Conservation (phyloP, 2,888 invertebrate genomes). For the Dicroscelio sp. region DNA sequence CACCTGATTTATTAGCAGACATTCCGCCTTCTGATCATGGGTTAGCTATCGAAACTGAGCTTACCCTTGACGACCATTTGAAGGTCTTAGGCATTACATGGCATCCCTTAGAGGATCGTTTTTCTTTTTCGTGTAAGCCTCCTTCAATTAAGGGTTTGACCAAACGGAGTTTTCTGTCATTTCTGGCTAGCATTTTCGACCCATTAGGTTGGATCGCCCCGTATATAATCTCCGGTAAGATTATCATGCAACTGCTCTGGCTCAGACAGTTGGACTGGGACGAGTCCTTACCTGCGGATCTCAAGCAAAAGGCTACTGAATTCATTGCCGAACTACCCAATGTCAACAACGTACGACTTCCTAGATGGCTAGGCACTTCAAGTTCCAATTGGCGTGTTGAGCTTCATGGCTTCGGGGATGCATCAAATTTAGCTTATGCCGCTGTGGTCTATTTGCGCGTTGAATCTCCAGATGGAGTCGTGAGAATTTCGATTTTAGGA, state of each 20-base stretch:
- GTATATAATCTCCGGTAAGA: conserved; percentile 35
- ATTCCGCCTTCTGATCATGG: conserved; percentile 21
- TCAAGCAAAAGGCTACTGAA: too few relatives aligned
- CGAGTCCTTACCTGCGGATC: not conserved
- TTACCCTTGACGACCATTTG: not conserved
- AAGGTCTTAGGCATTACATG: conserved; percentile 41
- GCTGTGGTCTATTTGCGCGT: too few relatives aligned
- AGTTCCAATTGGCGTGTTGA: too few relatives aligned
- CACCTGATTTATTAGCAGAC: not conserved
- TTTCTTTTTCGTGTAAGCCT: not conserved
- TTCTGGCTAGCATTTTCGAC: conserved; percentile 44
- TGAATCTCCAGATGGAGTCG: too few relatives aligned
- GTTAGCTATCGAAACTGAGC: not conserved
- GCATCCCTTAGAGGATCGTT: conserved; percentile 17
- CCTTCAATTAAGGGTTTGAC: not conserved
- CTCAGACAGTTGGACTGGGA: conserved; percentile 50
- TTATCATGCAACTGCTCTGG: conserved; percentile 42
- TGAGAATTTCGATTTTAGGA: not conserved
- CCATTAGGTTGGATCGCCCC: conserved; percentile 61
- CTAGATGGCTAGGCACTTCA: too few relatives aligned
- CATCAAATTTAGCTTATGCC: too few relatives aligned
- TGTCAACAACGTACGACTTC: too few relatives aligned
- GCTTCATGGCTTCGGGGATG: too few relatives aligned
- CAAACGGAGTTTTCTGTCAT: conserved; percentile 20
- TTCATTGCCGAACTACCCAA: not conserved